A percentile compares a stretch with the other conserved stretches of the same genome.
Conservation (phyloP, 2,888 invertebrate genomes). For the Campaea margaritaria region DNA sequence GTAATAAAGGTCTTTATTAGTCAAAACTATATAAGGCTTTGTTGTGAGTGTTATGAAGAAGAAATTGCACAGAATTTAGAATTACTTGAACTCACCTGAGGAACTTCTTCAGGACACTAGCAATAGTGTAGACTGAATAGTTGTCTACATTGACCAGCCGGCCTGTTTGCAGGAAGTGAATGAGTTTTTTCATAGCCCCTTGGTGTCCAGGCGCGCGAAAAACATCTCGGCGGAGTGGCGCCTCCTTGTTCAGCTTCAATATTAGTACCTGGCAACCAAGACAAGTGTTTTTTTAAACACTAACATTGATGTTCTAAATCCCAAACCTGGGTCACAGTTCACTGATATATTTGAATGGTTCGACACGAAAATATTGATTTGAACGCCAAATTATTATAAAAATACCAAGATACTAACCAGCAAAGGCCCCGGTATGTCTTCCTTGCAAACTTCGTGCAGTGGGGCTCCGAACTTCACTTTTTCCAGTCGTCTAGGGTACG, state of each 20-base stretch:
- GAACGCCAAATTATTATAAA: slow-evolving; percentile 17
- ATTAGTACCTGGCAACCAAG: slow-evolving; percentile 89
- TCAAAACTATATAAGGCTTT: too few relatives aligned
- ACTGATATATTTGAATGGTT: neutral
- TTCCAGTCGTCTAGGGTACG: slow-evolving; percentile 93
- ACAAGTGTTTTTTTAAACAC: slow-evolving; percentile 10
- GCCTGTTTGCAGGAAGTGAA: slow-evolving; percentile 95
- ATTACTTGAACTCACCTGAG: slow-evolving; percentile 86
- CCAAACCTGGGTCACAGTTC: neutral
- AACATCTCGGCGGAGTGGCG: slow-evolving; percentile 96
- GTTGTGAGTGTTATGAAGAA: too few relatives aligned
- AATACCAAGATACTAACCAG: slow-evolving; percentile 88
- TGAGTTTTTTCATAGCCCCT: slow-evolving; percentile 96
- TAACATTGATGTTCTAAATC: neutral
- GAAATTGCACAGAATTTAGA: too few relatives aligned
- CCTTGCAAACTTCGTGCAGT: slow-evolving; percentile 96
- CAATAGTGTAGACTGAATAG: slow-evolving; percentile 98
- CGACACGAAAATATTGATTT: neutral
- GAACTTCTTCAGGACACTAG: slow-evolving; percentile 99
- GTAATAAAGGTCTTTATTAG: too few relatives aligned
- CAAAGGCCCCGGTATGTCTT: slow-evolving; percentile 96
- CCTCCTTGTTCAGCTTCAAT: slow-evolving; percentile 97
- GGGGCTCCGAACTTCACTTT: slow-evolving; percentile 98
- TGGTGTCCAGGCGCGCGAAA: slow-evolving; percentile 98
- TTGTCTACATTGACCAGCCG: slow-evolving; percentile 96